A percentile compares a stretch with the other conserved stretches of the same genome.
Conservation (phyloP, 2,113 vertebrate species). For the Plestiodon gilberti region DNA sequence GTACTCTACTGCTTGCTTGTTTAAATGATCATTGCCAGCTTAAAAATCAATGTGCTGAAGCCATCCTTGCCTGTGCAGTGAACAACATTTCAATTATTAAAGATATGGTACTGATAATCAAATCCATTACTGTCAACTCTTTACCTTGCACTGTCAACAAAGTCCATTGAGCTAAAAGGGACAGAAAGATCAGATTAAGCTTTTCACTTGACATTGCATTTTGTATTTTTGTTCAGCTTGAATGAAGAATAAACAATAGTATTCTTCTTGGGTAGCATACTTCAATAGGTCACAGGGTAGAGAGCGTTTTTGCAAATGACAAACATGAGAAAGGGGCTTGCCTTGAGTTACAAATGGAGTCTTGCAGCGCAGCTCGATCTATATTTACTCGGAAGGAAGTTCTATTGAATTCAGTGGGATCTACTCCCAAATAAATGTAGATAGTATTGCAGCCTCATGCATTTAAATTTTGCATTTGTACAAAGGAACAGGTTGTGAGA, state of each 20-base stretch:
- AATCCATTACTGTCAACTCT: conserved; percentile 8
- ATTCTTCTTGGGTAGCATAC: background rate
- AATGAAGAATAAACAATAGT: conserved; percentile 8
- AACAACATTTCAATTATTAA: conserved; percentile 28
- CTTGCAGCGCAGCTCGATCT: background rate
- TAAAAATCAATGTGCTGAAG: conserved; percentile 26
- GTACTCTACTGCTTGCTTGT: conserved; percentile 20
- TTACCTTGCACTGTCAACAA: conserved; percentile 21
- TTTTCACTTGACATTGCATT: conserved; percentile 21
- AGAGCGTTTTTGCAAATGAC: background rate
- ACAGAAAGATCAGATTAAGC: conserved; percentile 22
- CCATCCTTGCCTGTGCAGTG: conserved; percentile 6
- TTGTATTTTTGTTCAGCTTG: conserved; percentile 11
- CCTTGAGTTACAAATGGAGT: background rate
- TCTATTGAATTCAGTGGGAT: too few relatives aligned
- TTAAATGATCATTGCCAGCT: conserved; percentile 35
- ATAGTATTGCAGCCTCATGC: too few relatives aligned
- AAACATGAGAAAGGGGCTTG: background rate
- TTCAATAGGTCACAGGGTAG: background rate
- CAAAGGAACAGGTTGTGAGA: background rate
- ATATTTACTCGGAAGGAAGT: too few relatives aligned
- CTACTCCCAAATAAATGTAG: too few relatives aligned
- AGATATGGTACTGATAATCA: conserved; percentile 5
- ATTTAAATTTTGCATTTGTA: background rate
- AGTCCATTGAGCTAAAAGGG: conserved; percentile 8